A percentile compares a stretch with the other conserved stretches of the same genome.
Conservation (phyloP, 2,888 invertebrate genomes). For the Tineola bisselliella region DNA sequence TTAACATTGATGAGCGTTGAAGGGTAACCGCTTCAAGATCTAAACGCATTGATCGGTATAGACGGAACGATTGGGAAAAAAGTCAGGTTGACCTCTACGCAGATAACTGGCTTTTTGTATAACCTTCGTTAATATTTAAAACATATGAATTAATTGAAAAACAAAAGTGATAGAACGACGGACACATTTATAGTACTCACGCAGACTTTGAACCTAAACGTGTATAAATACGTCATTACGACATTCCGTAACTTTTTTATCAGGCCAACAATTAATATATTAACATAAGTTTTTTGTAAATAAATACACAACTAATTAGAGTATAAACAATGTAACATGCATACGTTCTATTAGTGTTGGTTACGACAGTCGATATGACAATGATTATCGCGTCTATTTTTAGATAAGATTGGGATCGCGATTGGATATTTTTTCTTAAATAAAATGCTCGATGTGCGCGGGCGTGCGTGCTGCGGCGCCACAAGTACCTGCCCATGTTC, state of each 20-base stretch:
- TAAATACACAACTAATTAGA: not conserved
- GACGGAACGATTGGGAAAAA: not conserved
- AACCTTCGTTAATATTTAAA: conserved; percentile 1
- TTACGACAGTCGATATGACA: not conserved
- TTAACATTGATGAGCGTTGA: conserved; percentile 37
- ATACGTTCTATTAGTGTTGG: not conserved
- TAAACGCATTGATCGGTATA: conserved; percentile 1
- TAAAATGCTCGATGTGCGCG: not conserved
- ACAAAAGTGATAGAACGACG: no score
- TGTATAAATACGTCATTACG: not conserved
- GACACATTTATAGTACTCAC: no score
- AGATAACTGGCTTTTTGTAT: not conserved
- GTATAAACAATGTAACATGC: not conserved
- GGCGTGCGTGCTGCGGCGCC: not conserved
- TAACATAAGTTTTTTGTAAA: no score
- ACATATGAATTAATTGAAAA: no score
- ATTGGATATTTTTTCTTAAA: not conserved
- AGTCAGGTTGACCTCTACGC: not conserved
- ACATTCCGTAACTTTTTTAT: not conserved
- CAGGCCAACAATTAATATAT: no score
- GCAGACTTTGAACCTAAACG: not conserved
- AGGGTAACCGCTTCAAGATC: conserved; percentile 42
- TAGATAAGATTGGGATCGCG: not conserved
- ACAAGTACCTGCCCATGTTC: not conserved
- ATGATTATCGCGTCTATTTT: not conserved